phyloP scores from a whole-genome alignment of 2,113 vertebrate species.

The Arothron firmamentum region DNA sequence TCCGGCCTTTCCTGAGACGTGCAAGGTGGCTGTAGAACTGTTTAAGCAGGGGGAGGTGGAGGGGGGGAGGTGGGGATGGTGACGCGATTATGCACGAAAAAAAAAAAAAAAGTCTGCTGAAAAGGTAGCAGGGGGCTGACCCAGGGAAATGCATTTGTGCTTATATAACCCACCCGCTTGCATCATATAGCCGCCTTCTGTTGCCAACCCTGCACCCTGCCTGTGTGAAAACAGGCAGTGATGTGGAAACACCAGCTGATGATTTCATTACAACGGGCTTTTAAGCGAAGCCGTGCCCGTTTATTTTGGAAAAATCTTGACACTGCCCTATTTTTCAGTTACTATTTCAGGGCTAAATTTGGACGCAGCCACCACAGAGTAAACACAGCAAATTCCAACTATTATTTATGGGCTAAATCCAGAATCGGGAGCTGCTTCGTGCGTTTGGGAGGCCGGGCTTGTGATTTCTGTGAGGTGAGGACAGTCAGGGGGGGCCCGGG shows the following conservation, averaged over 20 bases:
- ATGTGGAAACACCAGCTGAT: not conserved
- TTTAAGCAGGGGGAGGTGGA: conserved; percentile 1
- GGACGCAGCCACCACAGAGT: too few species aligned
- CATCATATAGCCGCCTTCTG: not conserved
- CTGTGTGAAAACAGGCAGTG: not conserved
- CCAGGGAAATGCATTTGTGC: conserved; percentile 28
- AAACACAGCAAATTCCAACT: too few species aligned
- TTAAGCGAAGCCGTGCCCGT: too few species aligned
- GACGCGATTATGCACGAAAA: conserved; percentile 27
- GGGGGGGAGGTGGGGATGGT: conserved; percentile 11
- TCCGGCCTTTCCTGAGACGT: conserved; percentile 35
- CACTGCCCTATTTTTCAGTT: too few species aligned
- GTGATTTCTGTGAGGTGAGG: too few species aligned
- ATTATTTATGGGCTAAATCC: too few species aligned
- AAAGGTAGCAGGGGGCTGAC: conserved; percentile 35
- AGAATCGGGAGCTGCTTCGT: too few species aligned
- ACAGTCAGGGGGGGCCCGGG: too few species aligned
- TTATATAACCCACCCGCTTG: conserved; percentile 31
- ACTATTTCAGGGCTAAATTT: too few species aligned
- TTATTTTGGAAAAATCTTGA: too few species aligned
- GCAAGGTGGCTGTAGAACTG: conserved; percentile 40
- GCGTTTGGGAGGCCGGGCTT: too few species aligned
- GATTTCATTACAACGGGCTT: not conserved
- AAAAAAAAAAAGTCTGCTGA: conserved; percentile 25
- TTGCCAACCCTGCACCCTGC: not conserved